Conservation (phyloP, 1,140 invertebrate genomes). For the Portunus trituberculatus region DNA sequence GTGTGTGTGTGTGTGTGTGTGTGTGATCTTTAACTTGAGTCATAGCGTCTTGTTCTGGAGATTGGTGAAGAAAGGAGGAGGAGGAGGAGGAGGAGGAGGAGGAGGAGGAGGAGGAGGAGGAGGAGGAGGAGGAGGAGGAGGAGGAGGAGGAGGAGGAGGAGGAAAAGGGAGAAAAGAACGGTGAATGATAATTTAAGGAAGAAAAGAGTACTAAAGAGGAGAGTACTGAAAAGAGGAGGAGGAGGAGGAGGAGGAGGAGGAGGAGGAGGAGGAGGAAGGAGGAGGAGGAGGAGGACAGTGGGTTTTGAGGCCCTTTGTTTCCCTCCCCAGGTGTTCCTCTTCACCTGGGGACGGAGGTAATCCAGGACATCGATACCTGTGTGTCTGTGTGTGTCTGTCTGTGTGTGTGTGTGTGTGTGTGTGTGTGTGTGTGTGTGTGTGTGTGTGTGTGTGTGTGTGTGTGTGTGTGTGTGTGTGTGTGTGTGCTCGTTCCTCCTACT, state of each 20-base stretch:
- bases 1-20: no score
- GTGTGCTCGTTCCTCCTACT: not conserved
- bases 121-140: not conserved
- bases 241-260: no score
- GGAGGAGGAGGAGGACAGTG: not conserved
- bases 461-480: not conserved
- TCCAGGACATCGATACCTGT: no score
- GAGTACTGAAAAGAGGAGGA: not conserved
- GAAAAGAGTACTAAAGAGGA: not conserved
- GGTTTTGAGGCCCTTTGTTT: not conserved
- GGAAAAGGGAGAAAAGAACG: not conserved
- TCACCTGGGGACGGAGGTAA: no score
- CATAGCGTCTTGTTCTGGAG: no score
- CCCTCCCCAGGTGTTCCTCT: no score
- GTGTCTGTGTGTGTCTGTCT: no score
- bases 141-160: not conserved
- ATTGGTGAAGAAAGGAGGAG: not conserved
- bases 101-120: slow-evolving; percentile 18
- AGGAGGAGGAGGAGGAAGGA: not conserved
- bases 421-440: not conserved
- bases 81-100: not conserved
- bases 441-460: slow-evolving; percentile 1
- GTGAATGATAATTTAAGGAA: no score
- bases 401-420: not conserved
- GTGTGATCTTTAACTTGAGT: no score